Evolutionary conservation across 2,797 vertebrate genomes (phyloP), one percentile per base, ranked within the genome.

Genomic region (Pseudomugil tenellus): DNA sequence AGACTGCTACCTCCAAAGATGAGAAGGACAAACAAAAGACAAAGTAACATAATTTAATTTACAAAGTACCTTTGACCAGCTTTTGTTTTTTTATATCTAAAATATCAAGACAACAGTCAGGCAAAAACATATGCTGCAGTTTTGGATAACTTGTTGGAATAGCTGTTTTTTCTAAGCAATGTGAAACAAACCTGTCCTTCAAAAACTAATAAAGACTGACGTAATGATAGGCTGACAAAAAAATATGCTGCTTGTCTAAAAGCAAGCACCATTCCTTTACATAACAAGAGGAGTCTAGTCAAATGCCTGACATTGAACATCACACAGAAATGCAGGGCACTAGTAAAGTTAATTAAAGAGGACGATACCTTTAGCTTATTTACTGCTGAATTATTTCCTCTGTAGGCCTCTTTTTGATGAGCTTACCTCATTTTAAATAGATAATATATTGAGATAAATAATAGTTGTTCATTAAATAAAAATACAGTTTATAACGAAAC

Each of bases 211-310:
- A 16, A 26, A 16, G 13, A 14, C 49, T 17, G 13, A 14, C 1
- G 25, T 52, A 52, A 52, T 52, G 49, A 52, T 52, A 28, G 49
- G 25, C 49, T 52, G 49, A 25, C 49, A 52, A 26, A 52, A 14
- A 52, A 52, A 23, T 26, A 52, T 52, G 49, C 11, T 1, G 49
- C 49, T 26, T 52, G 49, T n/a, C 41, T 43, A 7, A 28, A 13
- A 52, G 14, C 14, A 52, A 10, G 12, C 5, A 13, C 28, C 25
- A 17, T 28, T 6, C 25, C 49, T 28, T 2, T 26, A 52, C 14
- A 14, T 13, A 26, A 28, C 14, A 28, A 23, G 49, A 52, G 25
- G 25, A 28, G 49, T 28, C 49, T 12, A 51, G 23, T 13, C 49
- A 51, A 6, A 51, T 51, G 49, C 49, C 49, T 26, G 49, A 25